A percentile compares a stretch with the other conserved stretches of the same genome.
Conservation (phyloP, 2,797 vertebrate species). For the Yasuhikotakia modesta region DNA sequence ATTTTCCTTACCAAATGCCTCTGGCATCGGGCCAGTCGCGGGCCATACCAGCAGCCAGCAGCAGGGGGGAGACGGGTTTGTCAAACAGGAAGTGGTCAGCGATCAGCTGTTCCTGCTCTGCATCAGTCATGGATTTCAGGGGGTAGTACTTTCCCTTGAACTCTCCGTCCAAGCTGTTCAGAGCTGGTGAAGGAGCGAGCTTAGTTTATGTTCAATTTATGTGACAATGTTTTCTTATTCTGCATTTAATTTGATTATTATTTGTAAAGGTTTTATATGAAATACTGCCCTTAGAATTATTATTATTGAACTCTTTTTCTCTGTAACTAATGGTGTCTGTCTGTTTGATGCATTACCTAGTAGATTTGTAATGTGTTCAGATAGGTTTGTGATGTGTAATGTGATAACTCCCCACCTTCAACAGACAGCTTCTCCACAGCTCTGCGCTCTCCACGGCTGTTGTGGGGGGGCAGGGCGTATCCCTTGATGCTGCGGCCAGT, state of each 20-base stretch:
- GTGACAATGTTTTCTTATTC: not conserved
- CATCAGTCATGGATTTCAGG: slow-evolving; percentile 81
- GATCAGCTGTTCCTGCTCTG: slow-evolving; percentile 86
- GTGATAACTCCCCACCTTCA: slow-evolving; percentile 75
- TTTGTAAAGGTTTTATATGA: not conserved
- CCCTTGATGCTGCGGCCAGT: slow-evolving; percentile 86
- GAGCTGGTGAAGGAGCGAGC: slow-evolving; percentile 66
- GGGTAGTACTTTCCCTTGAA: slow-evolving; percentile 88
- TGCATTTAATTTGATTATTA: not conserved
- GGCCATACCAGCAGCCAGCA: slow-evolving; percentile 84
- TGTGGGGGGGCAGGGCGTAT: slow-evolving; percentile 83
- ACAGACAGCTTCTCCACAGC: slow-evolving; percentile 85
- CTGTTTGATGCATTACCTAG: not conserved
- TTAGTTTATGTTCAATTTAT: too few species aligned
- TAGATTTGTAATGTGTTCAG: not conserved
- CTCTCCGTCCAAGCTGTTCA: slow-evolving; percentile 81
- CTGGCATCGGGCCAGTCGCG: slow-evolving; percentile 86
- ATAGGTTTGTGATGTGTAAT: too few species aligned
- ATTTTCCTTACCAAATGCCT: slow-evolving; percentile 81
- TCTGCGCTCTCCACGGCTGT: slow-evolving; percentile 87
- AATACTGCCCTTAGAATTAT: not conserved
- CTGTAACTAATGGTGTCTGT: not conserved
- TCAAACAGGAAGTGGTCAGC: slow-evolving; percentile 87
- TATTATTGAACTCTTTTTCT: not conserved
- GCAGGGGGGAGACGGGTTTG: slow-evolving; percentile 84